These are phyloP conservation scores for Eulacestoma nigropectus DNA, from an alignment of 2,113 vertebrate species.

Conservation along the genomic window DNA sequence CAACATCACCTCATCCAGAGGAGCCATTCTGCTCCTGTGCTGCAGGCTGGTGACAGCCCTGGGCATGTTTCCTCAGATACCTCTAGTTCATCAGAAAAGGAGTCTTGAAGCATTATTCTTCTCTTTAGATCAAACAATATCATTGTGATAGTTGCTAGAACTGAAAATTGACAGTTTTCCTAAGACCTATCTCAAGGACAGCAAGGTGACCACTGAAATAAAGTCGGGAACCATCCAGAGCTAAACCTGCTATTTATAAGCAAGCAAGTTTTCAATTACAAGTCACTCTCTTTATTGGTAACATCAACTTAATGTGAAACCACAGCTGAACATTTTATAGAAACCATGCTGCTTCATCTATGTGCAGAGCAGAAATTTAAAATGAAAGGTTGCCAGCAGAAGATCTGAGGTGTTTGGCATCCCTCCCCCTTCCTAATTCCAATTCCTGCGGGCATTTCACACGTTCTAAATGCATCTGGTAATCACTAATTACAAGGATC, in stretches of 20 bases:
- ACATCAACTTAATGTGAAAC: background rate
- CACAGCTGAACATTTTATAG: slow-evolving; percentile 7
- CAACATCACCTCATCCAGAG: background rate
- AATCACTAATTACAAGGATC: slow-evolving; percentile 47
- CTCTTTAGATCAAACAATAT: background rate
- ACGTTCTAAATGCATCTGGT: slow-evolving; percentile 53
- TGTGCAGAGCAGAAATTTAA: background rate
- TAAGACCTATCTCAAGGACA: background rate
- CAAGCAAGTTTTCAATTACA: background rate
- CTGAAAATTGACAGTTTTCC: background rate
- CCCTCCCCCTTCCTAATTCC: background rate
- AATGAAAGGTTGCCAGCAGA: slow-evolving; percentile 9
- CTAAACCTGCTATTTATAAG: background rate
- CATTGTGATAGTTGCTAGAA: background rate
- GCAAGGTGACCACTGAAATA: background rate
- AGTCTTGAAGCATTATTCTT: background rate
- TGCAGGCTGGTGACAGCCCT: background rate
- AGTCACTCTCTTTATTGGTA: background rate
- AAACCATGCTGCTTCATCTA: background rate
- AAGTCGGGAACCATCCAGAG: background rate
- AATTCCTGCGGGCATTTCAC: slow-evolving; percentile 36
- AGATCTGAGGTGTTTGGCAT: background rate
- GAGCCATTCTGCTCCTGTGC: background rate
- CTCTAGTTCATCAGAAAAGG: background rate
- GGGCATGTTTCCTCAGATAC: background rate